Conservation (phyloP, 2,888 invertebrate species). For the Heliconius erato region DNA sequence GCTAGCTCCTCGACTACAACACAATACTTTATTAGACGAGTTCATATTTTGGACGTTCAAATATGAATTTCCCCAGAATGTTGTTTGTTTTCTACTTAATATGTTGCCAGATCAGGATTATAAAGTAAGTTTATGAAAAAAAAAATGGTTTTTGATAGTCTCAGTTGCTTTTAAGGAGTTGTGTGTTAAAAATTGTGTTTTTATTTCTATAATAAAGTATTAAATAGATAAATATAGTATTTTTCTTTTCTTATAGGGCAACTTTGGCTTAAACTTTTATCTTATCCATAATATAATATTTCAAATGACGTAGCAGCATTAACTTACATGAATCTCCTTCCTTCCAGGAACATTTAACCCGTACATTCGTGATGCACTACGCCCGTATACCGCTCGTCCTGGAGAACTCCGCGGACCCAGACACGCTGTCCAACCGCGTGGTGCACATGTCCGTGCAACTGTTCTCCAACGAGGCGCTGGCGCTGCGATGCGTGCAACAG, state of each 20-base stretch:
- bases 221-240: no score
- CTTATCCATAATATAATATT: no score
- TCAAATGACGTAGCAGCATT: no score
- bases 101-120: conserved; percentile 98
- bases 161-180: no score
- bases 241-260: no score
- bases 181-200: no score
- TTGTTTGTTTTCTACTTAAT: conserved; percentile 97
- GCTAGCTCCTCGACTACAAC: conserved; percentile 91
- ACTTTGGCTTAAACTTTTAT: no score
- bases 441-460: conserved; percentile 99
- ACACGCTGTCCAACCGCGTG: conserved; percentile 97
- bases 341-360: conserved; percentile 93
- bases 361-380: conserved; percentile 98
- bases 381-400: conserved; percentile 97
- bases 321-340: not conserved
- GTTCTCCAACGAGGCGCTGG: conserved; percentile 97
- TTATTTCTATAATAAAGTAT: no score
- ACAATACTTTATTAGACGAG: conserved; percentile 96
- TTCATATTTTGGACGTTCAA: conserved; percentile 99
- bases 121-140: conserved; percentile 86
- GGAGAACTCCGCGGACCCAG: conserved; percentile 93
- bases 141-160: no score
- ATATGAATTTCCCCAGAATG: conserved; percentile 98
- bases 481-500: conserved; percentile 95